Base-by-base conservation (phyloP, 23 tunicate genomes). In the Styela clava region DNA sequence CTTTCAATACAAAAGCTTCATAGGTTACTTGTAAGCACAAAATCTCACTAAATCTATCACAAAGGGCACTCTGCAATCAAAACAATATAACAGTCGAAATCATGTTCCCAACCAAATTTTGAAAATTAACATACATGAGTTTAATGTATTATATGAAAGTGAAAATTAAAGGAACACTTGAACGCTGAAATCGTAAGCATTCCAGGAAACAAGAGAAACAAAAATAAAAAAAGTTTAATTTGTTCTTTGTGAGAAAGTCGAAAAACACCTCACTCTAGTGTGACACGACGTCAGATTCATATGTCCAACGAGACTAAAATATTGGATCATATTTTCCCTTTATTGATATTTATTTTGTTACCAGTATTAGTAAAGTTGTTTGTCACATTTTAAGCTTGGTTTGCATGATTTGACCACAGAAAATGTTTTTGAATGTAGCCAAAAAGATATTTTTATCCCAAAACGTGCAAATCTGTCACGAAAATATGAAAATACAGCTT, bases 71-170 rank as follows among this genome's bases (percentile, higher is more conserved):
- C 7, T 12, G 56, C 56, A 44, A 44, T 44, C 56, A 44, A 44
- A 44, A 44, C 56, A 44, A 44, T n/a, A n/a, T n/a, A n/a, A n/a
- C n/a, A n/a, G n/a, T n/a, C n/a, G n/a, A n/a, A n/a, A n/a, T n/a
- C n/a, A n/a, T n/a, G n/a, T 68, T 68, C 73, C 16, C 27, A 29
- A 68, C 73, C 24, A 24, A 24, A 68, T 24, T 12, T 16, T 21
- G 27, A 68, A 68, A 20, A 68, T 61, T 68, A 68, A 29, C 73
- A 68, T 31, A 68, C n/a, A 29, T 16, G n/a, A 20, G 73, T 68
- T 68, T 68, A 68, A 68, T 68, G 73, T 68, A 68, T 68, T 68
- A 68, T 68, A n/a, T n/a, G n/a, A n/a, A n/a, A n/a, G n/a, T n/a
- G n/a, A n/a, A n/a, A n/a, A n/a, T n/a, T n/a, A n/a, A n/a, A n/a